These are phyloP conservation scores for Oryzias sinensis DNA, from an alignment of 2,797 vertebrate genomes.

Conservation along the genomic window DNA sequence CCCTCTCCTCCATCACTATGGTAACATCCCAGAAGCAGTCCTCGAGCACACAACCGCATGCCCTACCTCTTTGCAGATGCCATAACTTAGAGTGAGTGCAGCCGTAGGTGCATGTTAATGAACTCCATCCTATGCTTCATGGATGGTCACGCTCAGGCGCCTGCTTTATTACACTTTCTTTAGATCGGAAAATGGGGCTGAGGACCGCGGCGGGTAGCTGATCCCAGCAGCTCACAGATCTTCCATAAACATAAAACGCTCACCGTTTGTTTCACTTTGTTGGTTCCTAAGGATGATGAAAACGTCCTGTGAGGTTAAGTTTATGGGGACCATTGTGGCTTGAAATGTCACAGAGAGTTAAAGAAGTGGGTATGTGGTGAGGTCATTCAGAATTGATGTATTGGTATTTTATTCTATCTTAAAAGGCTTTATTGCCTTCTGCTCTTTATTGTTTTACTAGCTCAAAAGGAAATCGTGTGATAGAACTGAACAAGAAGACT, in stretches of 20 bases:
- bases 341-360: conserved; percentile 38
- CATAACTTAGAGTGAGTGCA: conserved; percentile 30
- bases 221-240: conserved; percentile 51
- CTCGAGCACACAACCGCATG: conserved; percentile 12
- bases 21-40: conserved; percentile 32
- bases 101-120: conserved; percentile 54
- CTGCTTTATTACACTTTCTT: conserved; percentile 63
- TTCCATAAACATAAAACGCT: conserved; percentile 25
- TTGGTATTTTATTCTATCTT: conserved; percentile 24
- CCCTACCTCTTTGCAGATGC: conserved; percentile 17
- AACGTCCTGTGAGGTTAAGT: conserved; percentile 44
- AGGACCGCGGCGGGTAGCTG: conserved; percentile 37
- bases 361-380: conserved; percentile 26
- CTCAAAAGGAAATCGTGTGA: conserved; percentile 25
- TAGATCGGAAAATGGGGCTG: conserved; percentile 51
- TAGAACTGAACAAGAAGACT: conserved; percentile 23
- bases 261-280: conserved; percentile 56
- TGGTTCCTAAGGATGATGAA: conserved; percentile 44
- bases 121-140: conserved; percentile 35
- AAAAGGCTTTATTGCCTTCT: conserved; percentile 20
- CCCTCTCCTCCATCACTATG: conserved; percentile 32
- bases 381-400: conserved; percentile 42
- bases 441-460: conserved; percentile 32
- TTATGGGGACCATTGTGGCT: conserved; percentile 13
- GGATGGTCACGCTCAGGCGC: conserved; percentile 53